Evolutionary conservation across 2,797 vertebrate species (phyloP).

Genomic region (Zonotrichia albicollis): DNA sequence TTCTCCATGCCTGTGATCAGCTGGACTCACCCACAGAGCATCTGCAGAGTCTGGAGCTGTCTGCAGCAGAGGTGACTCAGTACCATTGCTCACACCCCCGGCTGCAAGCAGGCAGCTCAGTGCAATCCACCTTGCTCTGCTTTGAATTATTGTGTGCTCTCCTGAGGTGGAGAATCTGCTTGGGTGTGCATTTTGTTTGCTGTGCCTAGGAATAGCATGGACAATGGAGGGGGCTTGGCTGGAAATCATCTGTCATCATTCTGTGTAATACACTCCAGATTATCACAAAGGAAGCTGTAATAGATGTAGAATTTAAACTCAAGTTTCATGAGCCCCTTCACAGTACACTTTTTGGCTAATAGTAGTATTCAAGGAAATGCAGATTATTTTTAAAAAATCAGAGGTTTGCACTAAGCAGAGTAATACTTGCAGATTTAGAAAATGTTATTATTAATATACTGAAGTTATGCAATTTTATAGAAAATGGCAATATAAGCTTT

Average conservation of each 20-base stretch:
- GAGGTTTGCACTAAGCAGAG: neutral
- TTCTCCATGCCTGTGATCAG: neutral
- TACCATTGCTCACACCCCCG: neutral
- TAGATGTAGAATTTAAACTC: neutral
- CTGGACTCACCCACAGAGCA: neutral
- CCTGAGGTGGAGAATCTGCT: neutral
- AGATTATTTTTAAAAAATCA: neutral
- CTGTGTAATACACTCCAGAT: neutral
- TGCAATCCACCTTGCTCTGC: neutral
- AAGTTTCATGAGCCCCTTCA: neutral
- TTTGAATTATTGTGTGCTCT: neutral
- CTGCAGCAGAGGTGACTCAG: neutral
- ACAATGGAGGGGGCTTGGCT: neutral
- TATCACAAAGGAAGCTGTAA: neutral
- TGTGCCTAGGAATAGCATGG: neutral
- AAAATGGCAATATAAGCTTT: neutral
- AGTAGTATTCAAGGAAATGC: neutral
- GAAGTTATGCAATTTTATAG: neutral
- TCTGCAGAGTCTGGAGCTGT: neutral
- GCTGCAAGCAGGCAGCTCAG: neutral
- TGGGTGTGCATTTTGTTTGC: neutral
- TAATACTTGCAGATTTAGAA: neutral
- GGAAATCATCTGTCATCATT: neutral
- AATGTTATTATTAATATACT: neutral
- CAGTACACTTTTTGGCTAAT: neutral